Evolutionary conservation across 2,113 vertebrate species (phyloP).

Genomic region (Paratilapia polleni): DNA sequence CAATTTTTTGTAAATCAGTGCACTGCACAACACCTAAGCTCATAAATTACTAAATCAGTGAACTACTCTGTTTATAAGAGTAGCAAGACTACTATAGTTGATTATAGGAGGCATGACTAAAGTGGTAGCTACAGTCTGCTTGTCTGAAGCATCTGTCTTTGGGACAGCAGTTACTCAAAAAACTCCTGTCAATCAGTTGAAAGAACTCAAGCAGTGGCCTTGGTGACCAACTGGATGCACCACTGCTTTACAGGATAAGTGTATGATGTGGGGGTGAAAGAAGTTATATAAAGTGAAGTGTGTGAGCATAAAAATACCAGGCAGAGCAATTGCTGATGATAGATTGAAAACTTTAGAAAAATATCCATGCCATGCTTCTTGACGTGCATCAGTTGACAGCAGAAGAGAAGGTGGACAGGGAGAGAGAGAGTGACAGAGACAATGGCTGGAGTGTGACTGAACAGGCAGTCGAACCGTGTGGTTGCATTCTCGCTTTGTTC

Average conservation of each 20-base stretch:
- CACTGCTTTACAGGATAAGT: slow-evolving; percentile 23
- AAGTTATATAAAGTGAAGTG: not conserved
- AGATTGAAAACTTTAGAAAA: slow-evolving; percentile 14
- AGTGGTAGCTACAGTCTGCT: not conserved
- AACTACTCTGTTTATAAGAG: not conserved
- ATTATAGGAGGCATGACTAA: slow-evolving; percentile 8
- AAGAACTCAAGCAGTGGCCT: slow-evolving; percentile 15
- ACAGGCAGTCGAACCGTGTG: slow-evolving; percentile 58
- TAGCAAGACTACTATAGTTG: not conserved
- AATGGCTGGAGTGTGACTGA: slow-evolving; percentile 69
- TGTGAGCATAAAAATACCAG: not conserved
- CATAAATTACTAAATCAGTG: not conserved
- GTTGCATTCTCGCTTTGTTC: slow-evolving; percentile 81
- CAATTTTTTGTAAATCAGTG: not conserved
- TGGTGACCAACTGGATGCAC: slow-evolving; percentile 38
- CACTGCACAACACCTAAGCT: not conserved
- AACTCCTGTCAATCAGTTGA: slow-evolving; percentile 27
- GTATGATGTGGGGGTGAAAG: not conserved
- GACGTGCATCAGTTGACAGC: not conserved
- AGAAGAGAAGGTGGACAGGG: not conserved
- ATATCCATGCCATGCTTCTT: not conserved
- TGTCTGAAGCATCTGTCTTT: slow-evolving; percentile 34
- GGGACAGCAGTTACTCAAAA: slow-evolving; percentile 33
- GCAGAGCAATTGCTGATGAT: not conserved
- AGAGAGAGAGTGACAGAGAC: slow-evolving; percentile 16